phyloP scores from a whole-genome alignment of 2,113 vertebrate species.

The Sylvia atricapilla region DNA sequence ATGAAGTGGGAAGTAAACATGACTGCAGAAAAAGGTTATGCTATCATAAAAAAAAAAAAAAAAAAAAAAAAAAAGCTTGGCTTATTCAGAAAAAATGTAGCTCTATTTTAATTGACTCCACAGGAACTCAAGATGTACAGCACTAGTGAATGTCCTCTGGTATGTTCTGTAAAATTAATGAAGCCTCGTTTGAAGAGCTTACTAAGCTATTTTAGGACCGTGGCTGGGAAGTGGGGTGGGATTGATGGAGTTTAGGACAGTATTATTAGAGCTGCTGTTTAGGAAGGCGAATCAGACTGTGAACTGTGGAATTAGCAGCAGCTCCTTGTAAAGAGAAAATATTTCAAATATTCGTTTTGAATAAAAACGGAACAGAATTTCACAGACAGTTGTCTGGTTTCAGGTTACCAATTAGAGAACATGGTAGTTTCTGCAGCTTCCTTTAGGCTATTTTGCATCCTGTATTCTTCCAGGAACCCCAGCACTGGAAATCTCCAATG shows the following conservation, averaged over 20 bases:
- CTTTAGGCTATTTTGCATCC: background rate
- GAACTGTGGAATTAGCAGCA: background rate
- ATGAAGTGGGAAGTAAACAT: slow-evolving; percentile 7
- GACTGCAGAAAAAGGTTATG: background rate
- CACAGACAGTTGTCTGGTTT: background rate
- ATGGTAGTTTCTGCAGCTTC: background rate
- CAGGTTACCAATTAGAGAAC: background rate
- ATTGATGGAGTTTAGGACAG: background rate
- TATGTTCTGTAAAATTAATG: slow-evolving; percentile 26
- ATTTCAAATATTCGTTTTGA: background rate
- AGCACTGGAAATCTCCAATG: background rate
- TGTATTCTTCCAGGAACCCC: background rate
- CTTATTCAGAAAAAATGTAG: background rate
- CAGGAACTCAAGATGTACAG: background rate
- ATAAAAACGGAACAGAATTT: background rate
- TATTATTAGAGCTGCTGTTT: background rate
- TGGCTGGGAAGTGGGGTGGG: background rate
- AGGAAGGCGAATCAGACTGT: background rate
- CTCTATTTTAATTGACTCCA: slow-evolving; percentile 1
- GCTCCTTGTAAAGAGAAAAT: background rate
- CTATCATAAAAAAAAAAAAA: background rate
- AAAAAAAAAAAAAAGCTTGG: accelerated
- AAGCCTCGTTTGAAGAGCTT: background rate
- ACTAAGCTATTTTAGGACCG: background rate
- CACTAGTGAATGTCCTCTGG: background rate